Conservation (phyloP, 2,113 vertebrate species). For the Cryptoleucopteryx plumbea region DNA sequence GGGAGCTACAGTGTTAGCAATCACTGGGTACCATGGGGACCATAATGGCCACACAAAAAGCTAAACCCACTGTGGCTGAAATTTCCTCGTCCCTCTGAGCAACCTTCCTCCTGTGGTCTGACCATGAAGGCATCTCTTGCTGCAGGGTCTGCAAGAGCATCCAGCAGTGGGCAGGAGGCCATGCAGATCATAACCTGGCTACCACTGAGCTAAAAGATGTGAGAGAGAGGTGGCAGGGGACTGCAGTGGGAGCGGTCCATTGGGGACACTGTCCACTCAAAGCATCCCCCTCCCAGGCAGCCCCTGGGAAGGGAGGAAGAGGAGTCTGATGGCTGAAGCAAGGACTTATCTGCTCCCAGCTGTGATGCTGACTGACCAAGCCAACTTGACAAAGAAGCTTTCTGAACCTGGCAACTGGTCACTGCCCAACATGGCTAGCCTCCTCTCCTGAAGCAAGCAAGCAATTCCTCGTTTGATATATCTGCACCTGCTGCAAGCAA, state of each 20-base stretch:
- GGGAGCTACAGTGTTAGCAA: not conserved
- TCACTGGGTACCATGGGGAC: not conserved
- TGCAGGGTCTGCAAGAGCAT: not conserved
- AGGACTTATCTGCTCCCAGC: not conserved
- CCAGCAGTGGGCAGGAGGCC: not conserved
- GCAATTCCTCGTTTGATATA: not conserved
- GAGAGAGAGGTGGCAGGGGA: not conserved
- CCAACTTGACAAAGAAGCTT: not conserved
- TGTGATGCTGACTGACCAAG: not conserved
- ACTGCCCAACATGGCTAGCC: not conserved
- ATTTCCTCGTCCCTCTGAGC: not conserved
- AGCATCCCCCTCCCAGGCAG: not conserved
- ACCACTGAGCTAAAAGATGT: not conserved
- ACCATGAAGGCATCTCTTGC: not conserved
- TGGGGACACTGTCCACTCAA: not conserved
- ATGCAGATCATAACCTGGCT: not conserved
- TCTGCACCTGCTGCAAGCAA: rapidly evolving
- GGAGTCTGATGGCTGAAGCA: not conserved
- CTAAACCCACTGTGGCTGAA: not conserved
- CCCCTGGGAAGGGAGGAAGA: not conserved
- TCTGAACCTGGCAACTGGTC: not conserved
- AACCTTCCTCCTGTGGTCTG: not conserved
- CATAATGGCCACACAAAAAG: not conserved
- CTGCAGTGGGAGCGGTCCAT: not conserved
- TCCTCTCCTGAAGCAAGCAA: not conserved